A percentile compares a stretch with the other conserved stretches of the same genome.
Conservation (phyloP, 2,113 vertebrate species). For the Beaufortia kweichowensis region DNA sequence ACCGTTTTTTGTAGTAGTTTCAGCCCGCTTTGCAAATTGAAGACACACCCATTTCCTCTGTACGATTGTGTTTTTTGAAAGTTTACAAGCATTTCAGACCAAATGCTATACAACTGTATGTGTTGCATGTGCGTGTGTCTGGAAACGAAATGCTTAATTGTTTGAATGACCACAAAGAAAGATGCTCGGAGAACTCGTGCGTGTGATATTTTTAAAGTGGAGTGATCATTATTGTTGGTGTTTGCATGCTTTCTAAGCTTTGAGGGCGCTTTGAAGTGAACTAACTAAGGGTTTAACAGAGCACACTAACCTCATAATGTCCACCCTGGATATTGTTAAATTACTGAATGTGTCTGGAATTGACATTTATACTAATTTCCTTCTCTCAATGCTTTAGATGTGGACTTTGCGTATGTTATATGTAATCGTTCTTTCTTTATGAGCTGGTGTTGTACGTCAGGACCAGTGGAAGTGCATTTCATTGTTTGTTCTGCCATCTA, state of each 20-base stretch:
- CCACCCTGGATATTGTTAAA: slow-evolving; percentile 36
- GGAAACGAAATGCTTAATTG: neutral
- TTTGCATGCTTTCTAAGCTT: slow-evolving; percentile 43
- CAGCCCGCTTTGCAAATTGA: neutral
- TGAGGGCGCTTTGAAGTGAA: slow-evolving; percentile 42
- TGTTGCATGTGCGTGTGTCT: neutral
- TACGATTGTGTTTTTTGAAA: neutral
- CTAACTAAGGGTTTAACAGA: slow-evolving; percentile 31
- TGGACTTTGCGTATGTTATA: neutral
- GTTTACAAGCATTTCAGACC: neutral
- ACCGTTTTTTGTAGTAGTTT: neutral
- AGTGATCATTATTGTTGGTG: slow-evolving; percentile 43
- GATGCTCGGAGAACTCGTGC: slow-evolving; percentile 1
- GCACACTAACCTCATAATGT: slow-evolving; percentile 44
- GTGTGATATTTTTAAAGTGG: slow-evolving; percentile 23
- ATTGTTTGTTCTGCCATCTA: neutral
- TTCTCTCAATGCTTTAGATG: slow-evolving; percentile 8
- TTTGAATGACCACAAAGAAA: neutral
- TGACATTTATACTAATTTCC: slow-evolving; percentile 14
- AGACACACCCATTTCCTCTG: neutral
- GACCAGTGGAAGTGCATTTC: neutral
- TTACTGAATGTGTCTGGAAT: slow-evolving; percentile 41
- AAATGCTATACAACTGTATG: neutral
- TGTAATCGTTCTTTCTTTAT: neutral
- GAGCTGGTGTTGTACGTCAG: neutral